A percentile compares a stretch with the other conserved stretches of the same genome.
These are phyloP conservation scores for Percina caprodes DNA, from an alignment of 2,113 vertebrate species.

Conservation along the genomic window DNA sequence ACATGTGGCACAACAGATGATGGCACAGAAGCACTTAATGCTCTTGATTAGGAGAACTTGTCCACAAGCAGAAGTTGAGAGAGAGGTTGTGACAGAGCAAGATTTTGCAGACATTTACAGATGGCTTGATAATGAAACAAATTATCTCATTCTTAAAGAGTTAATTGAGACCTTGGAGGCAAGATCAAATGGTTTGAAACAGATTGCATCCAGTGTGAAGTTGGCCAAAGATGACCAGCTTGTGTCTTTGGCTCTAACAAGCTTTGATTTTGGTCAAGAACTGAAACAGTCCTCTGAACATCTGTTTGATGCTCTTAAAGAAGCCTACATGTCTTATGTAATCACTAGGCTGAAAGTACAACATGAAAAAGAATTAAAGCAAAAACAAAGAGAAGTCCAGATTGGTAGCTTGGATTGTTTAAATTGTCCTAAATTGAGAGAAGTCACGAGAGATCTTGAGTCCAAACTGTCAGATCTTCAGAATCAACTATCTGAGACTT, in stretches of 20 bases:
- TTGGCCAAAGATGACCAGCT: constrained; percentile 67
- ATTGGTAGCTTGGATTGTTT: constrained; percentile 50
- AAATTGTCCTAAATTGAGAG: constrained; percentile 73
- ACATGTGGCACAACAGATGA: constrained; percentile 63
- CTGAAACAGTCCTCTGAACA: constrained; percentile 61
- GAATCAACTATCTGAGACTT: constrained; percentile 37
- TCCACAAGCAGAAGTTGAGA: constrained; percentile 34
- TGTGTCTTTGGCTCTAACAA: constrained; percentile 61
- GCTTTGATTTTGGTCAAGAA: constrained; percentile 48
- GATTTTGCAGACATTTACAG: constrained; percentile 55
- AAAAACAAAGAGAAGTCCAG: constrained; percentile 39
- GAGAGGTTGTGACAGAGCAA: constrained; percentile 15
- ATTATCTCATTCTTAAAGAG: constrained; percentile 66
- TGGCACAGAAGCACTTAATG: constrained; percentile 74
- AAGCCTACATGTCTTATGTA: constrained; percentile 74
- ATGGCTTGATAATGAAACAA: constrained; percentile 71
- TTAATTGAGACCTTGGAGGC: constrained; percentile 67
- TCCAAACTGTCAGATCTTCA: constrained; percentile 69
- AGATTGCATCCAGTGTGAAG: constrained; percentile 64
- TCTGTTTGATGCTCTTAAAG: constrained; percentile 77
- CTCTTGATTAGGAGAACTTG: constrained; percentile 58
- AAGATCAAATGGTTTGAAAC: constrained; percentile 68
- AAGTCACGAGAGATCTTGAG: constrained; percentile 65
- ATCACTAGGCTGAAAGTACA: constrained; percentile 69
- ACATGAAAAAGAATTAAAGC: constrained; percentile 53